Evolutionary conservation across 2,113 vertebrate species (phyloP).

Genomic region (Heterochromis multidens): DNA sequence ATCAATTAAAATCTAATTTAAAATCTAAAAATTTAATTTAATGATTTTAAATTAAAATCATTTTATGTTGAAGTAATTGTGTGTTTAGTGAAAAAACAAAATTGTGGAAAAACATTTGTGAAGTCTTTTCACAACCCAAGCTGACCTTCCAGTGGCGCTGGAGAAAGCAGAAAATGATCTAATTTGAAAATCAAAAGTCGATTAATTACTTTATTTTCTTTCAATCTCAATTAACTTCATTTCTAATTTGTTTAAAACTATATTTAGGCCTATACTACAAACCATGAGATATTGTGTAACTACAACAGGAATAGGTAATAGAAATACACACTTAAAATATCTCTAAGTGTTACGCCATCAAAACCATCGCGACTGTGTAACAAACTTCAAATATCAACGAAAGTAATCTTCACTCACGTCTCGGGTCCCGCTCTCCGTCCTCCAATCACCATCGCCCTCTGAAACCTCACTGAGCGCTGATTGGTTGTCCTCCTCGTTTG

Average conservation of each 20-base stretch:
- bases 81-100: not conserved
- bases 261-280: not conserved
- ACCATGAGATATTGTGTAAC: not conserved
- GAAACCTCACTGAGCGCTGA: not conserved
- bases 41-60: too few species aligned
- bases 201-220: not conserved
- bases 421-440: not conserved
- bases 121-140: too few species aligned
- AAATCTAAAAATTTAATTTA: too few species aligned
- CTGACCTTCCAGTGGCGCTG: not conserved
- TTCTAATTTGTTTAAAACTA: not conserved
- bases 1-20: too few species aligned
- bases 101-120: too few species aligned
- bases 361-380: not conserved
- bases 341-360: not conserved
- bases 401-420: slow-evolving; percentile 28
- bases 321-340: not conserved
- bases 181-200: not conserved
- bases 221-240: not conserved
- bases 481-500: slow-evolving; percentile 14
- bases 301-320: not conserved
- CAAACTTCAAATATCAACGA: not conserved
- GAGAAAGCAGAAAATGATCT: not conserved
- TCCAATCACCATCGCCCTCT: slow-evolving; percentile 1
- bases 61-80: not conserved